These are phyloP conservation scores for Syngnathus floridae DNA, from an alignment of 2,113 vertebrate genomes.

Conservation along the genomic window DNA sequence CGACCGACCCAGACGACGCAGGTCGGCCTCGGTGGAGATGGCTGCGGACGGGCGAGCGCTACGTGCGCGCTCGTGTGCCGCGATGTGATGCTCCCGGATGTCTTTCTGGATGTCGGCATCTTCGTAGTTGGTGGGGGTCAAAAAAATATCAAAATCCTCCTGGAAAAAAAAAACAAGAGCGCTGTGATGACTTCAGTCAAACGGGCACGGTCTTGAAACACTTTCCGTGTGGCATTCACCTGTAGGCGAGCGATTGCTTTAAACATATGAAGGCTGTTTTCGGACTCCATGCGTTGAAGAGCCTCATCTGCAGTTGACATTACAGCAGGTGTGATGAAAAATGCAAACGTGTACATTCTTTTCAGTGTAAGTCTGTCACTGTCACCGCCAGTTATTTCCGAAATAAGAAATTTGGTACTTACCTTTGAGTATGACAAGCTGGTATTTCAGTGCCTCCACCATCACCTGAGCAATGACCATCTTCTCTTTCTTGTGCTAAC, in stretches of 20 bases:
- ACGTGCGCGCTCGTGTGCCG: conserved; percentile 68
- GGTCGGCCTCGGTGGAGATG: conserved; percentile 57
- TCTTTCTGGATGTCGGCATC: conserved; percentile 66
- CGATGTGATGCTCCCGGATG: conserved; percentile 79
- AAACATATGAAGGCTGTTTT: conserved; percentile 78
- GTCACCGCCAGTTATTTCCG: no score
- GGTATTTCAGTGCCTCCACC: conserved; percentile 77
- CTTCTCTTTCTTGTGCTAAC: conserved; percentile 75
- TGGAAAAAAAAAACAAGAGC: conserved; percentile 35
- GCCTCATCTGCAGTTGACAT: conserved; percentile 69
- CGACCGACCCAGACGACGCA: conserved; percentile 76
- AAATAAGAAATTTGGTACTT: conserved; percentile 9
- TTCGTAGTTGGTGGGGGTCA: conserved; percentile 78
- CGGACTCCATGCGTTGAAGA: conserved; percentile 75
- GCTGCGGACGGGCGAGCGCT: conserved; percentile 47
- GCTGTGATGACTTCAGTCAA: neutral
- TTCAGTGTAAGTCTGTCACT: neutral
- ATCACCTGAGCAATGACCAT: conserved; percentile 74
- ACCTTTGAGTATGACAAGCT: conserved; percentile 78
- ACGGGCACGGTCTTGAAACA: neutral
- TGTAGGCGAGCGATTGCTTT: conserved; percentile 79
- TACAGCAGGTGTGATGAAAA: neutral
- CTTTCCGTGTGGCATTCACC: conserved; percentile 52
- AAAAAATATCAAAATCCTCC: conserved; percentile 86
- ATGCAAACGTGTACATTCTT: neutral